Percentiles rank a stretch among this genome's conserved stretches.
phyloP scores from a whole-genome alignment of 1,140 invertebrate genomes.

The Halyomorpha halys region DNA sequence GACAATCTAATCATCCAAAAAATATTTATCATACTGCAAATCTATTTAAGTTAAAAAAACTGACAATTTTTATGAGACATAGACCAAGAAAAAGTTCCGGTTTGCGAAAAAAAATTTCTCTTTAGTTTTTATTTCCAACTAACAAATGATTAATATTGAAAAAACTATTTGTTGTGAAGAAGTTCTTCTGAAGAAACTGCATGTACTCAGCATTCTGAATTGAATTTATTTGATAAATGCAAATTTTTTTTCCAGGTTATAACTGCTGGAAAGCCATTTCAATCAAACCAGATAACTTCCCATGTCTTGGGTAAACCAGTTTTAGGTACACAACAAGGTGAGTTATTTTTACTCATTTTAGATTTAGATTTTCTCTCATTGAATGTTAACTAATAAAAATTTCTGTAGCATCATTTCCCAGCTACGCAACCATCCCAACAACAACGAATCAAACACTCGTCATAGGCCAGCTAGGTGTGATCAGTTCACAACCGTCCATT shows the following conservation, averaged over 20 bases:
- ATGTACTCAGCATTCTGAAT: no score
- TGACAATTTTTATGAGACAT: no score
- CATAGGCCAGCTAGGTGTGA: constrained; percentile 39
- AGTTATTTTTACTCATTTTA: not conserved
- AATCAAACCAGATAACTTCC: constrained; percentile 59
- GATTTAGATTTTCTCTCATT: not conserved
- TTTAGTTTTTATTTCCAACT: no score
- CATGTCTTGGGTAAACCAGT: constrained; percentile 68
- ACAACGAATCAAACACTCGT: constrained; percentile 39
- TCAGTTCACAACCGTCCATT: constrained; percentile 38
- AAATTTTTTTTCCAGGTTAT: constrained; percentile 50
- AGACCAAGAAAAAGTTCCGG: no score
- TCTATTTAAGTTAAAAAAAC: no score
- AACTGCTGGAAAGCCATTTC: constrained; percentile 68
- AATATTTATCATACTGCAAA: no score
- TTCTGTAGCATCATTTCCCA: constrained; percentile 44
- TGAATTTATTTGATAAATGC: not conserved
- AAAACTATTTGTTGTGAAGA: no score
- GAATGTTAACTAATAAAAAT: not conserved
- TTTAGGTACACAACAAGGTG: constrained; percentile 39
- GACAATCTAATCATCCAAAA: no score
- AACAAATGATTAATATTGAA: no score
- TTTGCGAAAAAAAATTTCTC: no score
- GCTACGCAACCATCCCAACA: constrained; percentile 45
- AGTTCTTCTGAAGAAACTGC: no score